A percentile compares a stretch with the other conserved stretches of the same genome.
These are phyloP conservation scores for Notodonta ziczac DNA, from an alignment of 2,888 invertebrate genomes.

Conservation along the genomic window DNA sequence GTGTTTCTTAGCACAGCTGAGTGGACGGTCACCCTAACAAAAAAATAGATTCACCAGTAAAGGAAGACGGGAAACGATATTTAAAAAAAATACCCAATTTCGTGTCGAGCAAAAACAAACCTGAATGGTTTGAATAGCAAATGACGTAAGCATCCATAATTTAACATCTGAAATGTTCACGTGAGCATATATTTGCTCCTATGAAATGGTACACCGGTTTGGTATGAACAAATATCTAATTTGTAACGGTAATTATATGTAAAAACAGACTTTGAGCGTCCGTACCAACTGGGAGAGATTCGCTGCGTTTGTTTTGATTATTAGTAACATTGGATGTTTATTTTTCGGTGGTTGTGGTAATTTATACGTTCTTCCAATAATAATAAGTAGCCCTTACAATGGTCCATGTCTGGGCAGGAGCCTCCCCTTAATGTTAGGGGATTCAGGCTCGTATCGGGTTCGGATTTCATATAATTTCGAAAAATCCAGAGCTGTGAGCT, in stretches of 20 bases:
- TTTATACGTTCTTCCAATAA: too few species aligned
- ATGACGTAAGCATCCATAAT: slow-evolving; percentile 4
- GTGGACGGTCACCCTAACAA: background rate
- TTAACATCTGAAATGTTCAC: slow-evolving; percentile 2
- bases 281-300: too few species aligned
- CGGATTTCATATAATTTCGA: too few species aligned
- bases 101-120: background rate
- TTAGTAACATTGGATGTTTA: too few species aligned
- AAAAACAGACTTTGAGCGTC: slow-evolving; percentile 2
- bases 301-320: too few species aligned
- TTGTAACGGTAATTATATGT: slow-evolving; percentile 12
- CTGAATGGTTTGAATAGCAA: background rate
- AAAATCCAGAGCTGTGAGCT: too few species aligned
- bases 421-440: too few species aligned
- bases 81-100: slow-evolving; percentile 1
- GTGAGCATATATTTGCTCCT: slow-evolving; percentile 2
- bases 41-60: background rate
- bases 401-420: too few species aligned
- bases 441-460: too few species aligned
- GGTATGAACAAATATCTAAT: slow-evolving; percentile 11
- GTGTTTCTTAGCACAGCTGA: too few species aligned
- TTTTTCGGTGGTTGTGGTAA: too few species aligned
- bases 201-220: slow-evolving; percentile 9
- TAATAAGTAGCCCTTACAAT: too few species aligned
- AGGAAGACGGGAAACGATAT: background rate